Base-by-base conservation (phyloP, 2,888 invertebrate species). In the Xanthorhoe spadicearia region DNA sequence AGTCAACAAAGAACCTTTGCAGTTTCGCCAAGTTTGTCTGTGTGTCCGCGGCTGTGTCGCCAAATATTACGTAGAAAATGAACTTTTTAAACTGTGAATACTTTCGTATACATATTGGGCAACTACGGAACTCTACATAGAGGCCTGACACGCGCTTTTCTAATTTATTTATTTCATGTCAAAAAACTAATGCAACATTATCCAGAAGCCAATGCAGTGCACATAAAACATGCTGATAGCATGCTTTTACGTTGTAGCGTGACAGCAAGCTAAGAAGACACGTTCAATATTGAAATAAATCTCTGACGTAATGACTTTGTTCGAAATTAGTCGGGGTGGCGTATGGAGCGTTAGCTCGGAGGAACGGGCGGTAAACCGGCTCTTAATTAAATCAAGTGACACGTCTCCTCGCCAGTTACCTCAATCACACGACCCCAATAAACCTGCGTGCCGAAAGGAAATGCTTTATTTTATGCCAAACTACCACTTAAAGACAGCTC, bases 301-400 rank as follows among this genome's bases (percentile, higher is more conserved):
- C 88, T 88, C 83, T 75, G 75, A 77, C 82, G 85, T 81, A 89
- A 91, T 86, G 87, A 85, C 86, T 88, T 81, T 73, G 86, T 86
- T 85, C 83, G 84, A 91, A 90, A 92, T 92, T 91, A 91, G 89
- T 86, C 82, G 72, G 82, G 84, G 84, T 80, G 78, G 76, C 83
- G 79, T 85, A 83, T 83, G 83, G 83, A 86, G 85, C 85, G 86
- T 87, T 86, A 87, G 87, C 85, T 83, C 83, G 85, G 79, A 86
- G 87, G 83, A 86, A 87, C 85, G 88, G 86, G 90, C 88, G 90
- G 88, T 90, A 92, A 91, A 92, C 87, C 92, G 87, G 85, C 84
- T 88, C 90, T 92, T 93, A 93, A 93, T 93, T 93, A 92, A 93
- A 93, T 92, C 92, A 92, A 92, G 92, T 89, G 92, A 92, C 90